Evolutionary conservation across 2,113 vertebrate genomes (phyloP), one percentile per base, ranked within the genome.

Genomic region (Glareola pratincola): DNA sequence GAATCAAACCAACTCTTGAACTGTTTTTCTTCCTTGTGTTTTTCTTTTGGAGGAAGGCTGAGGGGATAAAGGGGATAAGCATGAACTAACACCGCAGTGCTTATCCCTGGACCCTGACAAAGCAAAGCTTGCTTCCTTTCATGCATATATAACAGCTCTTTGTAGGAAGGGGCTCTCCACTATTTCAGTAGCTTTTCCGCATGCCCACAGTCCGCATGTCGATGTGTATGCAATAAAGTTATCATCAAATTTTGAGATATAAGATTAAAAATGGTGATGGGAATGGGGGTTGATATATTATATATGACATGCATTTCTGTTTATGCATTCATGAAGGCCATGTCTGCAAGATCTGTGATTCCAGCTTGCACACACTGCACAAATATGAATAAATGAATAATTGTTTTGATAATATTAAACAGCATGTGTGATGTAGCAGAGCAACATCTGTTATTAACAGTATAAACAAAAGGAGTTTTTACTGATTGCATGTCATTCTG

Each of bases 321-420:
- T 97, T 96, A 93, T 86, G 84, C 72, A 90, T 96, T 97, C 95
- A 79, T 45, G 90, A 96, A 90, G 96, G 71, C 94, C 80, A 29
- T 71, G 95, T 92, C 97, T 96, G 91, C 85, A 88, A 97, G 97
- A 95, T 97, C 96, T 86, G 76, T 72, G 75, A 90, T 90, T 96
- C 92, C 97, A 96, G 97, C 96, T 97, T 96, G 95, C 92, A 97
- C 94, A 94, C 86, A 81, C 91, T 94, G 96, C 96, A 95, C 95
- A 78, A 95, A 97, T 94, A 97, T 78, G 97, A 98, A 97, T 95
- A 98, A 95, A 97, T 98, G 98, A 98, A 97, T 98, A 97, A 98
- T 97, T 97, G 97, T 97, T 98, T 97, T 97, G 98, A 96, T 98
- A 96, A 95, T 97, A 97, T 97, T 97, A 97, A 98, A 96, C 97